Conservation (phyloP, 2,888 invertebrate species). For the Nyleta sp. region DNA sequence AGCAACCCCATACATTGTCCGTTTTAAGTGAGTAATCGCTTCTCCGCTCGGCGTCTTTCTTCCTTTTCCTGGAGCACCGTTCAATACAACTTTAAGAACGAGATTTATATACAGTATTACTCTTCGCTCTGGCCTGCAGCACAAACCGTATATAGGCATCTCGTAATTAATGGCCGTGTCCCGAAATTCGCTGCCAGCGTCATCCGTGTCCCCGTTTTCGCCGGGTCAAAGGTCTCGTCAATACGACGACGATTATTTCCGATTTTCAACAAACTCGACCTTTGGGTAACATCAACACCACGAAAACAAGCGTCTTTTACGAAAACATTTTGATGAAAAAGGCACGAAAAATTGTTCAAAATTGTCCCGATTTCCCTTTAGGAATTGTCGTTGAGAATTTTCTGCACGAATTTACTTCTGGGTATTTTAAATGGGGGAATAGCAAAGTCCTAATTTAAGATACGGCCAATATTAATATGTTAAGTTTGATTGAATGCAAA, state of each 20-base stretch:
- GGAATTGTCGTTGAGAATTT: too few species aligned
- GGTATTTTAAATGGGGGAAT: too few species aligned
- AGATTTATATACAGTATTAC: slow-evolving; percentile 59
- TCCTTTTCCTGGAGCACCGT: slow-evolving; percentile 58
- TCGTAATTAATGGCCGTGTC: slow-evolving; percentile 51
- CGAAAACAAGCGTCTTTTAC: too few species aligned
- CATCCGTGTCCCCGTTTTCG: slow-evolving; percentile 21
- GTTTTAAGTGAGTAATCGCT: slow-evolving; percentile 66
- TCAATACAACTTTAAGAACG: slow-evolving; percentile 48
- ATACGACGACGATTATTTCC: slow-evolving; percentile 8
- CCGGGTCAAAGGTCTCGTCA: slow-evolving; percentile 34
- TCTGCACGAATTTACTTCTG: too few species aligned
- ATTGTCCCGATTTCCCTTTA: too few species aligned
- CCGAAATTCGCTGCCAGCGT: slow-evolving; percentile 46
- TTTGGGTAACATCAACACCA: too few species aligned
- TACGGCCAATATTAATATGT: too few species aligned
- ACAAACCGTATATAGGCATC: slow-evolving; percentile 43
- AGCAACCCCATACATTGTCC: slow-evolving; percentile 61
- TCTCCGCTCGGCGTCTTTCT: slow-evolving; percentile 53
- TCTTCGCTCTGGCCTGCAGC: slow-evolving; percentile 43
- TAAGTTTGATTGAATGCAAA: too few species aligned
- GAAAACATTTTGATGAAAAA: too few species aligned
- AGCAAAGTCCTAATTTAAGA: too few species aligned
- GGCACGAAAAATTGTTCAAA: too few species aligned
- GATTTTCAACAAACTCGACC: not conserved